phyloP scores from a whole-genome alignment of 2,888 invertebrate species.

The Rutpela maculata region DNA sequence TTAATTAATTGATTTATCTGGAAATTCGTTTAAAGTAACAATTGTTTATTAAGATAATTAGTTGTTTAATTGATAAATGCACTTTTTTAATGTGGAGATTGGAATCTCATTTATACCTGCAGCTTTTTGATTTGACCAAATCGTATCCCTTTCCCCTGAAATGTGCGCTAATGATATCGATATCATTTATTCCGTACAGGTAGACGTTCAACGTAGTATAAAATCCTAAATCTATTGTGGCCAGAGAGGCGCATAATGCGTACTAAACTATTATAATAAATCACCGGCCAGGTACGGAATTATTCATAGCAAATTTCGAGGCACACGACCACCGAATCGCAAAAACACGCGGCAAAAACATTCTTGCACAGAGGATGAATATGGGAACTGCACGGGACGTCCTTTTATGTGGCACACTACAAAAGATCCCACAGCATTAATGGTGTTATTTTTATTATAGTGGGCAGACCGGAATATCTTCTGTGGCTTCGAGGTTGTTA shows the following conservation, averaged over 20 bases:
- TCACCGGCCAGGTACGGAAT: slow-evolving; percentile 2
- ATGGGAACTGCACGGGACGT: background rate
- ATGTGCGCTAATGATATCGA: background rate
- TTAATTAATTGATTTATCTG: too few species aligned
- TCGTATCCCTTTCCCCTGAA: too few species aligned
- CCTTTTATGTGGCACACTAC: background rate
- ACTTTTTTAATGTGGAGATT: too few species aligned
- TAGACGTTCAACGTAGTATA: background rate
- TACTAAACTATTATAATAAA: slow-evolving; percentile 1
- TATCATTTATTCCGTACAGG: background rate
- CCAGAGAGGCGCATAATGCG: slow-evolving; percentile 7
- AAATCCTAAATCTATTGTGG: slow-evolving; percentile 2
- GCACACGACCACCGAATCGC: slow-evolving; percentile 3
- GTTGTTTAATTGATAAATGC: too few species aligned
- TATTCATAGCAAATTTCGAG: background rate
- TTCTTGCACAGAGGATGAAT: background rate
- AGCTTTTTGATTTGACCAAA: too few species aligned
- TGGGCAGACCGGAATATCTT: slow-evolving; percentile 38
- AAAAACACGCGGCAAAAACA: background rate
- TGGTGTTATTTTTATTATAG: slow-evolving; percentile 30
- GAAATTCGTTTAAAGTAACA: too few species aligned
- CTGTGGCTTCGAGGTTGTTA: slow-evolving; percentile 19
- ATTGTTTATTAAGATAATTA: too few species aligned
- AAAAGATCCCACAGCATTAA: slow-evolving; percentile 18
- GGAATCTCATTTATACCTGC: too few species aligned